phyloP scores from a whole-genome alignment of 2,888 invertebrate species.

The Pollenia angustigena region DNA sequence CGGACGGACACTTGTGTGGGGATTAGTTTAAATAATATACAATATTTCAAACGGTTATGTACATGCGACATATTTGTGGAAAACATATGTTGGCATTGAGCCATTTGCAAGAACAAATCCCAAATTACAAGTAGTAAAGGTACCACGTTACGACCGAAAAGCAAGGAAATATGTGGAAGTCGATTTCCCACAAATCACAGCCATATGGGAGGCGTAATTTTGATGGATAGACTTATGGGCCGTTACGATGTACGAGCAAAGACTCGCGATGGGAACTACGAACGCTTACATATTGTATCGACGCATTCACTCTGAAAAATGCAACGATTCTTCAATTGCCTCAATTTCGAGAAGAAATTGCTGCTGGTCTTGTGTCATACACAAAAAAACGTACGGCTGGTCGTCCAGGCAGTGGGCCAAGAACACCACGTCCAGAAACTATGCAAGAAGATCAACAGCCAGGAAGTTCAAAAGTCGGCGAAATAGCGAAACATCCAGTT shows the following conservation, averaged over 20 bases:
- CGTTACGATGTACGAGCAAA: slow-evolving; percentile 39
- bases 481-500: no score
- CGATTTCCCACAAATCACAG: slow-evolving; percentile 52
- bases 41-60: no score
- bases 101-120: slow-evolving; percentile 58
- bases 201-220: slow-evolving; percentile 77
- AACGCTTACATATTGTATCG: slow-evolving; percentile 72
- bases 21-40: no score
- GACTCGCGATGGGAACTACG: slow-evolving; percentile 62
- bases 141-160: slow-evolving; percentile 66
- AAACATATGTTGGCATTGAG: slow-evolving; percentile 79
- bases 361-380: slow-evolving; percentile 32
- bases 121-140: slow-evolving; percentile 41
- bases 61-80: no score
- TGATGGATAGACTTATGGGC: slow-evolving; percentile 74
- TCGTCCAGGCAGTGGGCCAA: no score
- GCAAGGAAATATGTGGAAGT: no score
- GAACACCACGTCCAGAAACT: background rate
- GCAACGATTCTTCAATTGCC: slow-evolving; percentile 48
- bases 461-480: background rate
- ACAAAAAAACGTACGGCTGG: no score
- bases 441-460: background rate
- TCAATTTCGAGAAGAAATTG: slow-evolving; percentile 68
- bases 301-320: background rate
- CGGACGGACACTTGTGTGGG: no score